phyloP scores from a whole-genome alignment of 2,888 invertebrate genomes.

The Cartodere bifasciata region DNA sequence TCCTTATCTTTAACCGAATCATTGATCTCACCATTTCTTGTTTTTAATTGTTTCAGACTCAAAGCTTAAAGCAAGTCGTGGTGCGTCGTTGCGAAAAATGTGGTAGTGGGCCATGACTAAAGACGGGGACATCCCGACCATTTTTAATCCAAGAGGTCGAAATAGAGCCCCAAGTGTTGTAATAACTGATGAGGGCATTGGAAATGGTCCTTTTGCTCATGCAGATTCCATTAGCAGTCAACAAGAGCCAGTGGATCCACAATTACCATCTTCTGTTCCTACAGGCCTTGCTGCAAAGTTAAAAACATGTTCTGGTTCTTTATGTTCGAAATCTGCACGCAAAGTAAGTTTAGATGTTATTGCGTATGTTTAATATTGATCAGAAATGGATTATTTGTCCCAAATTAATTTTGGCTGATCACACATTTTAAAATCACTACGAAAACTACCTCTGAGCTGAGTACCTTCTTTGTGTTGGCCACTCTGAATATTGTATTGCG shows the following conservation, averaged over 20 bases:
- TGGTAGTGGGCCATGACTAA: slow-evolving; percentile 42
- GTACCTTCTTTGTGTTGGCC: too few relatives aligned
- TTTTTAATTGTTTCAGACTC: too few relatives aligned
- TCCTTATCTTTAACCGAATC: too few relatives aligned
- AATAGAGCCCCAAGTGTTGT: slow-evolving; percentile 28
- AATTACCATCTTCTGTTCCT: slow-evolving; percentile 35
- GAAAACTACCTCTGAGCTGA: too few relatives aligned
- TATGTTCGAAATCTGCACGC: slow-evolving; percentile 71
- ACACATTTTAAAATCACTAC: too few relatives aligned
- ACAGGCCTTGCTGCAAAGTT: slow-evolving; percentile 34
- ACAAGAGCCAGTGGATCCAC: slow-evolving; percentile 36
- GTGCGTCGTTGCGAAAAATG: too few relatives aligned
- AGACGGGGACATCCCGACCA: slow-evolving; percentile 67
- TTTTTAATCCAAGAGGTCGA: slow-evolving; percentile 52
- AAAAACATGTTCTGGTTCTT: slow-evolving; percentile 53
- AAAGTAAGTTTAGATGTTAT: slow-evolving; percentile 58
- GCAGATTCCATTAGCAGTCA: slow-evolving; percentile 30
- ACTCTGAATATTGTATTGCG: too few relatives aligned
- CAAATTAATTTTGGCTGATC: too few relatives aligned
- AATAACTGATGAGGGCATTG: slow-evolving; percentile 30
- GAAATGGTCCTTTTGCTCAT: slow-evolving; percentile 31
- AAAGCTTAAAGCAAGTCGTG: too few relatives aligned
- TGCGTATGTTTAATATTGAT: too few relatives aligned
- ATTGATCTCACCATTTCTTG: too few relatives aligned
- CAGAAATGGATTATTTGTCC: too few relatives aligned